phyloP scores from a whole-genome alignment of 2,888 invertebrate species.

The Bellardia bayeri region DNA sequence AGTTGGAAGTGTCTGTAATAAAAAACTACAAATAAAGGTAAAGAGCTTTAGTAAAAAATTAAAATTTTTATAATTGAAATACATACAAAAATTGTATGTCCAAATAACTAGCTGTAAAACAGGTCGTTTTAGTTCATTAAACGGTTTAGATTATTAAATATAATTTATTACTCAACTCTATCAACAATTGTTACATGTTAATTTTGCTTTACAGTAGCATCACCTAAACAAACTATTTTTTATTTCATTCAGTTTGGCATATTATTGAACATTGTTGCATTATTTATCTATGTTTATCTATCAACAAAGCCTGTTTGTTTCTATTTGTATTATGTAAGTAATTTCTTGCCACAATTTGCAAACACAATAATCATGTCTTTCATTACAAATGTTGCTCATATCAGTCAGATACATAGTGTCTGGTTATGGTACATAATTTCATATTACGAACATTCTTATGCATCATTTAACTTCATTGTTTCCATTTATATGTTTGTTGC shows the following conservation, averaged over 20 bases:
- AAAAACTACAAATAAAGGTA: neutral
- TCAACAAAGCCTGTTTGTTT: neutral
- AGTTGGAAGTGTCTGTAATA: neutral
- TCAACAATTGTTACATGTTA: neutral
- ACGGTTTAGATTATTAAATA: neutral
- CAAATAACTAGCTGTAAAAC: too few species aligned
- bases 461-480: constrained; percentile 60
- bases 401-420: neutral
- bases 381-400: neutral
- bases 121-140: too few species aligned
- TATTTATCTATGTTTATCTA: neutral
- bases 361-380: neutral
- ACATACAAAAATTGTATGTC: too few species aligned
- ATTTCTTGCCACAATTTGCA: constrained; percentile 24
- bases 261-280: neutral
- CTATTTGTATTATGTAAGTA: neutral
- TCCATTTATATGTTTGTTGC: constrained; percentile 33
- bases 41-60: too few species aligned
- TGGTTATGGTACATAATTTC: constrained; percentile 55
- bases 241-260: neutral
- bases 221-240: neutral
- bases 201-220: neutral
- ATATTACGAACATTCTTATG: constrained; percentile 48
- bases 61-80: too few species aligned
- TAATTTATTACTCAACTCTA: neutral